These are phyloP conservation scores for Chinchilla lanigera DNA, from an alignment of 2,113 vertebrate genomes.

Conservation along the genomic window DNA sequence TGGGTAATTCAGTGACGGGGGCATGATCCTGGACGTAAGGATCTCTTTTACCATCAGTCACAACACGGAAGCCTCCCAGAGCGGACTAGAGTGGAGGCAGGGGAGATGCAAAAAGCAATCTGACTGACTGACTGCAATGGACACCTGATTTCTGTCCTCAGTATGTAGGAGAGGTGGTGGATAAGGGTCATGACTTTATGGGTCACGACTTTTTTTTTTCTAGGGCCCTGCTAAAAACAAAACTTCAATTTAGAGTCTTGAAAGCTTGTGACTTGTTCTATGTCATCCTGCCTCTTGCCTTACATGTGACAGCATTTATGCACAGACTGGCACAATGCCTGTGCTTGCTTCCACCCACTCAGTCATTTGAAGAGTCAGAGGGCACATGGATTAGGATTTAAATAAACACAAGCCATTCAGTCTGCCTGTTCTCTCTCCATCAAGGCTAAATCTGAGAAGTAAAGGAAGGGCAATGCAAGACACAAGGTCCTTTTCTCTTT, in stretches of 20 bases:
- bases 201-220: background rate
- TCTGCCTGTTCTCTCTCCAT: background rate
- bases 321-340: slow-evolving; percentile 70
- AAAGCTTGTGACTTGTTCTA: slow-evolving; percentile 75
- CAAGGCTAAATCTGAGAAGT: slow-evolving; percentile 33
- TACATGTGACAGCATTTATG: slow-evolving; percentile 77
- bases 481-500: background rate
- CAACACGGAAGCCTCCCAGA: background rate
- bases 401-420: slow-evolving; percentile 52
- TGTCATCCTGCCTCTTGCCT: slow-evolving; percentile 62
- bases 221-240: slow-evolving; percentile 66
- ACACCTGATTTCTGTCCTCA: slow-evolving; percentile 25
- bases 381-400: slow-evolving; percentile 51
- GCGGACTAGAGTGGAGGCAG: slow-evolving; percentile 21
- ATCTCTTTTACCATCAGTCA: background rate
- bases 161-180: slow-evolving; percentile 59
- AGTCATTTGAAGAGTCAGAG: slow-evolving; percentile 67
- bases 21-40: background rate
- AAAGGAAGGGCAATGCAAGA: slow-evolving; percentile 1
- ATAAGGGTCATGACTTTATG: slow-evolving; percentile 45
- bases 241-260: slow-evolving; percentile 72
- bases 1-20: background rate
- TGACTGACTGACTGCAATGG: background rate
- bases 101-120: background rate
- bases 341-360: slow-evolving; percentile 64